A percentile compares a stretch with the other conserved stretches of the same genome.
Conservation (phyloP, 2,113 vertebrate genomes). For the Plectropomus leopardus region DNA sequence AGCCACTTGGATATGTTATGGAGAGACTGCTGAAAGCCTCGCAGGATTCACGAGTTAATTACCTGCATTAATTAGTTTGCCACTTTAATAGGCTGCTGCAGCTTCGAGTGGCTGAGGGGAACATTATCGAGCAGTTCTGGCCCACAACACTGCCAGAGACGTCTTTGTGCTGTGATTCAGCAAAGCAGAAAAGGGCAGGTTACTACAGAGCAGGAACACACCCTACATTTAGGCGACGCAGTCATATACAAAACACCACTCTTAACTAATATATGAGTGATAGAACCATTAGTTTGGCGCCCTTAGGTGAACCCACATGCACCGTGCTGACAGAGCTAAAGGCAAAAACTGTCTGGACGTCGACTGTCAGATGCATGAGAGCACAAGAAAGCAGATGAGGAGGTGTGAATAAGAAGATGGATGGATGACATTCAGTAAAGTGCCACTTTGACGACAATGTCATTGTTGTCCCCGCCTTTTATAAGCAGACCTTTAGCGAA, state of each 20-base stretch:
- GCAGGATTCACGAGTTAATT: conserved; percentile 77
- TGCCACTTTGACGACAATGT: not conserved
- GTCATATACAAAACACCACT: conserved; percentile 12
- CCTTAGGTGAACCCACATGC: not conserved
- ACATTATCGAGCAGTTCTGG: conserved; percentile 40
- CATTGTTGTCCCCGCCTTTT: conserved; percentile 31
- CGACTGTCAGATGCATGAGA: not conserved
- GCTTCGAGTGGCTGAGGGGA: conserved; percentile 52
- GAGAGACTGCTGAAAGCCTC: conserved; percentile 60
- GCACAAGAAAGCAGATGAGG: conserved; percentile 16
- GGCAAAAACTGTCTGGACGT: not conserved
- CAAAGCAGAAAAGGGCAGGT: conserved; percentile 38
- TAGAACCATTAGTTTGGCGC: not conserved
- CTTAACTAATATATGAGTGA: not conserved
- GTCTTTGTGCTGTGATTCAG: conserved; percentile 53
- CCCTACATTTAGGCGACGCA: conserved; percentile 28
- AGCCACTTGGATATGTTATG: conserved; percentile 37
- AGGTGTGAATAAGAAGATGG: conserved; percentile 39
- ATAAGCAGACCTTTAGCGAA: conserved; percentile 6
- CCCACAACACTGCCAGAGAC: conserved; percentile 5
- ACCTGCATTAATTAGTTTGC: conserved; percentile 80
- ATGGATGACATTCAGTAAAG: conserved; percentile 46
- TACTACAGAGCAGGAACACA: conserved; percentile 32
- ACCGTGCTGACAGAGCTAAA: conserved; percentile 34
- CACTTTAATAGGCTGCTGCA: conserved; percentile 68